Percentiles rank a stretch among this genome's conserved stretches.
Evolutionary conservation across 2,113 vertebrate species (phyloP).

Genomic region (Xenopus borealis): DNA sequence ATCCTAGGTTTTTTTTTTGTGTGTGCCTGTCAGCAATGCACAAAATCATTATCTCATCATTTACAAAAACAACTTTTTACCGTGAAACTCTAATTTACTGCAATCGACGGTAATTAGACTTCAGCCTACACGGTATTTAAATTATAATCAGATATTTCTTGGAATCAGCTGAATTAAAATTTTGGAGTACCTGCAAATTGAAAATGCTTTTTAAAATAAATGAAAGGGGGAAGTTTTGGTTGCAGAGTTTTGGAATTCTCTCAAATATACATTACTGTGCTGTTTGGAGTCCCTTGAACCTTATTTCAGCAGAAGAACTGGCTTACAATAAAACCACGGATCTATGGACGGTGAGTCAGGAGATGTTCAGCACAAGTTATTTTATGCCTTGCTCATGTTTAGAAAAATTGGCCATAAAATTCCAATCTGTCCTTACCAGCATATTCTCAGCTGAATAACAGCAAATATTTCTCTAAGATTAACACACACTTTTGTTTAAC

Average conservation of each 20-base stretch:
- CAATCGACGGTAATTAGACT: slow-evolving; percentile 28
- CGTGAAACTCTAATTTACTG: slow-evolving; percentile 18
- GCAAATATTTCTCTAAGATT: slow-evolving; percentile 1
- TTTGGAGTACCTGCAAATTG: slow-evolving; percentile 1
- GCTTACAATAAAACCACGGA: slow-evolving; percentile 4
- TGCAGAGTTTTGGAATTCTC: slow-evolving; percentile 33
- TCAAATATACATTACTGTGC: not conserved
- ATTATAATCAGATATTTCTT: slow-evolving; percentile 43
- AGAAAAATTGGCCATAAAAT: slow-evolving; percentile 5
- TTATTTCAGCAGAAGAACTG: slow-evolving; percentile 9
- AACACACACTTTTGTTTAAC: not conserved
- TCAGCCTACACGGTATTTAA: slow-evolving; percentile 30
- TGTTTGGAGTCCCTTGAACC: not conserved
- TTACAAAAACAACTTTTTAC: slow-evolving; percentile 2
- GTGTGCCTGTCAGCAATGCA: not conserved
- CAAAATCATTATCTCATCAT: slow-evolving; percentile 19
- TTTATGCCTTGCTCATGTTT: not conserved
- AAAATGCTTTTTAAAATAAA: slow-evolving; percentile 26
- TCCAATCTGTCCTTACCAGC: not conserved
- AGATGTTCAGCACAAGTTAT: not conserved
- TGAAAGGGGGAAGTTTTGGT: slow-evolving; percentile 24
- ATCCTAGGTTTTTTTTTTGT: no score
- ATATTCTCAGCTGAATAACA: not conserved
- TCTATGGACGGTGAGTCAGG: not conserved
- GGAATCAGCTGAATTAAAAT: slow-evolving; percentile 25